Percentiles rank a stretch among this genome's conserved stretches.
These are phyloP conservation scores for Gymnorhina tibicen DNA, from an alignment of 2,113 vertebrate species.

Conservation along the genomic window DNA sequence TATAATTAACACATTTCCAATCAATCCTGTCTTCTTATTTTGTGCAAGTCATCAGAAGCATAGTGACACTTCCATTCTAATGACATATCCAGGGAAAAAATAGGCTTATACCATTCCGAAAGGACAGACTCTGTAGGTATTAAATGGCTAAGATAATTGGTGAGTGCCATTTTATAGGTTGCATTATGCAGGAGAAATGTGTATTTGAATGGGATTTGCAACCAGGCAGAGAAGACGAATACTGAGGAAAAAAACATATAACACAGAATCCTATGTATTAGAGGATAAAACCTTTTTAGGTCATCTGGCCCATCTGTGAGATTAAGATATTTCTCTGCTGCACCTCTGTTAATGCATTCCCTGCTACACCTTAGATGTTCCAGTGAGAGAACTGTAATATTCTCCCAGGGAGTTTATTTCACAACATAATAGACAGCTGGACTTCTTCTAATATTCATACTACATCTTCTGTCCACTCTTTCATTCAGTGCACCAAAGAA, in stretches of 20 bases:
- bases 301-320: not conserved
- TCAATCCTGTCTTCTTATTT: not conserved
- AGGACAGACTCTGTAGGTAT: not conserved
- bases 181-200: not conserved
- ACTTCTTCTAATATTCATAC: not conserved
- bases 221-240: not conserved
- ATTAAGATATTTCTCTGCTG: not conserved
- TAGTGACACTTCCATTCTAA: not conserved
- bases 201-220: not conserved
- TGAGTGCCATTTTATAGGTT: not conserved
- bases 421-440: not conserved
- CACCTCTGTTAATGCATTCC: not conserved
- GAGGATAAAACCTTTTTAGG: not conserved
- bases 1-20: constrained; percentile 33
- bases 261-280: not conserved
- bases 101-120: not conserved
- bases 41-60: not conserved
- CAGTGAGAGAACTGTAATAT: not conserved
- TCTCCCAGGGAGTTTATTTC: not conserved
- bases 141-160: constrained; percentile 27
- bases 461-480: not conserved
- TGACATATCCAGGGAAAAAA: constrained; percentile 6
- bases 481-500: not conserved
- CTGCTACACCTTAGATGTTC: not conserved
- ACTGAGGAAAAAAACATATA: not conserved